phyloP scores from a whole-genome alignment of 2,797 vertebrate genomes.

The Melanotaenia nigrans region DNA sequence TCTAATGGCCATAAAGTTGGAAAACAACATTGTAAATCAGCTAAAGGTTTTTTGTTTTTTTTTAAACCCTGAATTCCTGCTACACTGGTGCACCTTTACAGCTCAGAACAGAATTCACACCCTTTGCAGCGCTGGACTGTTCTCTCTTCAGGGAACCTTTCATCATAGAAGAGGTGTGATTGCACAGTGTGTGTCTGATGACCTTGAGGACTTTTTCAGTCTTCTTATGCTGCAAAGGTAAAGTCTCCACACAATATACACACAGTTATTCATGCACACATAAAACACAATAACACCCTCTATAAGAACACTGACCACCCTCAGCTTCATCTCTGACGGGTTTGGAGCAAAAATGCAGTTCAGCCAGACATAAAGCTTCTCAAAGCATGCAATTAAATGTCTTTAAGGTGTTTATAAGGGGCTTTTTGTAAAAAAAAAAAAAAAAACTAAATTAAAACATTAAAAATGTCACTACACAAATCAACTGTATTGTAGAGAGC shows the following conservation, averaged over 20 bases:
- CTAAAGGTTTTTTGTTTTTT: neutral
- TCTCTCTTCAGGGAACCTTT: constrained; percentile 23
- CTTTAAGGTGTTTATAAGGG: too few species aligned
- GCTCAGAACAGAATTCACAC: neutral
- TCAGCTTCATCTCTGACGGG: constrained; percentile 19
- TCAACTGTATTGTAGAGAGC: too few species aligned
- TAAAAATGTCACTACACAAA: too few species aligned
- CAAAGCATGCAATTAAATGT: constrained; percentile 18
- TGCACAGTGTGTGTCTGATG: constrained; percentile 5
- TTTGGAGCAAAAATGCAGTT: constrained; percentile 25
- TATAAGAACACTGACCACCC: constrained; percentile 1
- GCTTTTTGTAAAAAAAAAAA: too few species aligned
- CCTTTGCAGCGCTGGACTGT: neutral
- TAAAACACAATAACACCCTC: neutral
- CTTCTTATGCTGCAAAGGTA: constrained; percentile 6
- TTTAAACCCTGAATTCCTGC: neutral
- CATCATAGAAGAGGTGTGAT: constrained; percentile 15
- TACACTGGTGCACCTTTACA: neutral
- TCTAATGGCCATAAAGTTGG: too few species aligned
- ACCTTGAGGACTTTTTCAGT: constrained; percentile 12
- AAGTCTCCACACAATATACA: neutral
- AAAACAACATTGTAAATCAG: too few species aligned
- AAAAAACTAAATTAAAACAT: too few species aligned
- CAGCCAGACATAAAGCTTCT: constrained; percentile 29
- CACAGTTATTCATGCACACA: neutral